Evolutionary conservation across 2,888 invertebrate species (phyloP).

Genomic region (Pandemis corylana): DNA sequence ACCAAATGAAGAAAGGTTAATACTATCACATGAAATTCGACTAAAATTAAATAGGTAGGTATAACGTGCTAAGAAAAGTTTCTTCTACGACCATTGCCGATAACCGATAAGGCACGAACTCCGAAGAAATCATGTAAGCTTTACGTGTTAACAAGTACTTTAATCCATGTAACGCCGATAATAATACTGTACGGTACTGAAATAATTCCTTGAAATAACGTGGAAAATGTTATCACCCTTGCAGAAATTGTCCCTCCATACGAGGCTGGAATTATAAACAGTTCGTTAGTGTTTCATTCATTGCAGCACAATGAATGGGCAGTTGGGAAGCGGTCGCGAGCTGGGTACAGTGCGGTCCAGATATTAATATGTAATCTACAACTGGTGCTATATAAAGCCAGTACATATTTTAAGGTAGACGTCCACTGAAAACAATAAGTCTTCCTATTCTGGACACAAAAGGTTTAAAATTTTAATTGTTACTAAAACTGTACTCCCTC

Average conservation of each 20-base stretch:
- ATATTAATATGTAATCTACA: slow-evolving; percentile 32
- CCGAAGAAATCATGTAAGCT: slow-evolving; percentile 18
- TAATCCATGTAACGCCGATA: slow-evolving; percentile 8
- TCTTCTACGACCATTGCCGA: slow-evolving; percentile 7
- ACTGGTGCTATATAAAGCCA: slow-evolving; percentile 19
- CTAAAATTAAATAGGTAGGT: not conserved
- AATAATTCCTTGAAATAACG: slow-evolving; percentile 28
- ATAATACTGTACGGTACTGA: slow-evolving; percentile 12
- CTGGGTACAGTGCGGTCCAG: slow-evolving; percentile 28
- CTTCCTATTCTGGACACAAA: not conserved
- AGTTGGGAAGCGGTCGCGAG: slow-evolving; percentile 48
- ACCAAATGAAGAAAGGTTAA: not conserved
- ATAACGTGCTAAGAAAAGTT: not conserved
- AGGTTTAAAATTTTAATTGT: not conserved
- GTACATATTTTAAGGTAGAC: slow-evolving; percentile 7
- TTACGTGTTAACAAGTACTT: slow-evolving; percentile 36
- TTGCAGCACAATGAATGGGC: slow-evolving; percentile 53
- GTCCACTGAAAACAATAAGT: slow-evolving; percentile 1
- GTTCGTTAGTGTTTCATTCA: slow-evolving; percentile 67
- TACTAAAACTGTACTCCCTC: not conserved
- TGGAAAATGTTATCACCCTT: slow-evolving; percentile 24
- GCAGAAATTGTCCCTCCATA: slow-evolving; percentile 24
- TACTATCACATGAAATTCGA: not conserved
- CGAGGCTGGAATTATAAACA: slow-evolving; percentile 46
- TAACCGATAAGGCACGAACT: slow-evolving; percentile 20